phyloP scores from a whole-genome alignment of 2,888 invertebrate genomes.

The Dione vanillae region DNA sequence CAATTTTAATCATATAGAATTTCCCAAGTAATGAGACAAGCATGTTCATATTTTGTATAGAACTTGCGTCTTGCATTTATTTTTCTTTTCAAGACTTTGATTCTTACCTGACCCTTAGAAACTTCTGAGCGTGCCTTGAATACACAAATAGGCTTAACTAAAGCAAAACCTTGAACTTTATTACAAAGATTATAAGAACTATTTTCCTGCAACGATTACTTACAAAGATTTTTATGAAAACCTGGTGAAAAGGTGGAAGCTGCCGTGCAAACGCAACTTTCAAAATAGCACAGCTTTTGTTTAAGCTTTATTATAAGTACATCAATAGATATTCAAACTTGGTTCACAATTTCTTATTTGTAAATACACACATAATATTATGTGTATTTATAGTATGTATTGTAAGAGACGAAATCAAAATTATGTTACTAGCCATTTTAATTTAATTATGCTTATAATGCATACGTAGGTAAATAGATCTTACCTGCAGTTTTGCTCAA shows the following conservation, averaged over 20 bases:
- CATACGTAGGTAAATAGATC: no score
- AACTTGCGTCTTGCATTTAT: constrained; percentile 19
- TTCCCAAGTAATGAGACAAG: neutral
- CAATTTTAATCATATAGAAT: neutral
- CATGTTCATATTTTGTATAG: neutral
- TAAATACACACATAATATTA: no score
- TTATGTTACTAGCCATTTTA: no score
- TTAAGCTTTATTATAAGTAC: constrained; percentile 32
- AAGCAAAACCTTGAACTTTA: constrained; percentile 22
- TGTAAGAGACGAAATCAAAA: no score
- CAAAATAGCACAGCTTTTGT: constrained; percentile 42
- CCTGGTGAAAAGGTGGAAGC: constrained; percentile 32
- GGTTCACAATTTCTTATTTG: neutral
- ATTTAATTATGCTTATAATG: no score
- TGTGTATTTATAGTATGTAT: no score
- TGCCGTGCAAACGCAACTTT: constrained; percentile 39
- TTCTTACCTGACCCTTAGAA: constrained; percentile 38
- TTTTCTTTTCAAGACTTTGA: constrained; percentile 32
- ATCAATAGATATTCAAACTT: constrained; percentile 33
- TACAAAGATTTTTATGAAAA: constrained; percentile 39
- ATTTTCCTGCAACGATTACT: constrained; percentile 14
- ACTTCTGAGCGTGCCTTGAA: constrained; percentile 38
- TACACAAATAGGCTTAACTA: constrained; percentile 32
- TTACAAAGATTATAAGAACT: neutral
- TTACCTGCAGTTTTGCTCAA: no score